Percentiles rank a stretch among this genome's conserved stretches.
Evolutionary conservation across 2,113 vertebrate species (phyloP).

Genomic region (human (Homo sapiens)): GRCh38 chr15:29044001-29044500

Average conservation of each 20-base stretch:
- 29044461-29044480: conserved; percentile 51
- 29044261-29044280: background rate
- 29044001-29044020: background rate
- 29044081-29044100: background rate
- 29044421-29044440: conserved; percentile 37
- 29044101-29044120: background rate
- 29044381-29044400: conserved; percentile 55
- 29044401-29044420: conserved; percentile 57
- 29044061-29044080: background rate
- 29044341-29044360: conserved; percentile 4
- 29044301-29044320: conserved; percentile 45
- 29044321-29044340: background rate
- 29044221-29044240: background rate
- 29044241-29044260: background rate
- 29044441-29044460: conserved; percentile 34
- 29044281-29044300: conserved; percentile 20
- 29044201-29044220: background rate
- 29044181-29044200: background rate
- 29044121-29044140: background rate
- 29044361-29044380: conserved; percentile 32
- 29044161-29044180: background rate
- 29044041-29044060: background rate
- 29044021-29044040: background rate
- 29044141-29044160: background rate
- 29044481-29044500: conserved; percentile 46